Evolutionary conservation across 2,113 vertebrate species (phyloP).

Genomic region (Micromys minutus): DNA sequence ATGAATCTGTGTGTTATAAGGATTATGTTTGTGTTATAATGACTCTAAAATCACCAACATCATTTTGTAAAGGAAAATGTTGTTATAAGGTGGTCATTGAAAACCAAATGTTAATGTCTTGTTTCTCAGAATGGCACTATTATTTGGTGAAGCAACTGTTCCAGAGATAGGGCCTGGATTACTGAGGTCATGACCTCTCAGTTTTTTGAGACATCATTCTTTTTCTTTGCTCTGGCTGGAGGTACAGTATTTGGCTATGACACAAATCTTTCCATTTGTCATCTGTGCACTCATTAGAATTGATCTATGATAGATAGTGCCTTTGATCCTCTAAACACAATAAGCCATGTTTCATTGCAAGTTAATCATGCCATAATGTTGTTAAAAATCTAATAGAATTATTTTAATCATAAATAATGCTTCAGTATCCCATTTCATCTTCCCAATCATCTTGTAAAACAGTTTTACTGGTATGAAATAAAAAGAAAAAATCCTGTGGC

Average conservation of each 20-base stretch:
- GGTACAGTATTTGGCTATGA: background rate
- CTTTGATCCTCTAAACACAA: background rate
- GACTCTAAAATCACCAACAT: background rate
- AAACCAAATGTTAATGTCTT: background rate
- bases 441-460: background rate
- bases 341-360: background rate
- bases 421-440: background rate
- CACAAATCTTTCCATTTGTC: background rate
- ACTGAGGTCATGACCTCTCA: background rate
- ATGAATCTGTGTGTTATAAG: background rate
- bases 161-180: background rate
- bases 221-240: background rate
- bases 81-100: background rate
- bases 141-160: fast-evolving
- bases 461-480: background rate
- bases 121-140: background rate
- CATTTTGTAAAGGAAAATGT: background rate
- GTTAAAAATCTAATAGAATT: background rate
- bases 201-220: background rate
- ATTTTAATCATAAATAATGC: background rate
- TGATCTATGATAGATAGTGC: background rate
- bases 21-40: background rate
- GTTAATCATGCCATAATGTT: background rate
- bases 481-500: background rate
- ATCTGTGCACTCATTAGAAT: background rate